These are phyloP conservation scores for Oryctolagus cuniculus DNA, from an alignment of 2,113 vertebrate genomes.

Conservation along the genomic window mOryCun1.1 NC_091442.1:68635501-68636000, in stretches of 20 bases:
- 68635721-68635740: neutral
- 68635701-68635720: neutral
- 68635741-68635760: slow-evolving; percentile 27
- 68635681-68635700: slow-evolving; percentile 48
- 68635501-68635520: neutral
- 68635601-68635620: neutral
- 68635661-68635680: neutral
- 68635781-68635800: neutral
- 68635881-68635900: accelerated
- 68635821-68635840: neutral
- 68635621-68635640: neutral
- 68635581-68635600: neutral
- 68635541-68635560: neutral
- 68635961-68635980: neutral
- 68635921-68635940: neutral
- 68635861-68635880: neutral
- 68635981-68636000: neutral
- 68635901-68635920: neutral
- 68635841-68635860: neutral
- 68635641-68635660: neutral
- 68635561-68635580: neutral
- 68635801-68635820: neutral
- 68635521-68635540: neutral
- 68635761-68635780: neutral
- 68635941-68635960: neutral